Evolutionary conservation across 2,888 invertebrate species (phyloP).

Genomic region (Trachelus stipa): DNA sequence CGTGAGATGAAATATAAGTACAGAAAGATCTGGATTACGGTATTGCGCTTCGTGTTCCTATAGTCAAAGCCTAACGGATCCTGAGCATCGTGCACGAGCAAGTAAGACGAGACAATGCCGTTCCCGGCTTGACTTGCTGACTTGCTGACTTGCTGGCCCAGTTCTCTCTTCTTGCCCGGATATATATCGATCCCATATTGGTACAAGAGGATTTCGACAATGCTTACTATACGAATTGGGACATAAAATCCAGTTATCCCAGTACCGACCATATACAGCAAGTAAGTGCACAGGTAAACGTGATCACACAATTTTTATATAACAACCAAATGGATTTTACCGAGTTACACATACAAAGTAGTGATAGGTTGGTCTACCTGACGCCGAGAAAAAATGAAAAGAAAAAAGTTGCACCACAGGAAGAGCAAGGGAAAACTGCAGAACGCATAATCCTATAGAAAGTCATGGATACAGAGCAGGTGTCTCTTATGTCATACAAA

Average conservation of each 20-base stretch:
- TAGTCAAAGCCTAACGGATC: not conserved
- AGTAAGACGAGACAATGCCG: slow-evolving; percentile 11
- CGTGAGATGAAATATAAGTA: not conserved
- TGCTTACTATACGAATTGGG: not conserved
- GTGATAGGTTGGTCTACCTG: not conserved
- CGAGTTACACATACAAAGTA: not conserved
- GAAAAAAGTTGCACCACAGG: not conserved
- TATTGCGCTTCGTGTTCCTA: not conserved
- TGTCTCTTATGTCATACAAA: not conserved
- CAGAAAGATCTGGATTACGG: not conserved
- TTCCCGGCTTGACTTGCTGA: slow-evolving; percentile 7
- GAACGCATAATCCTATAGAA: not conserved
- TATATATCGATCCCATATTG: not conserved
- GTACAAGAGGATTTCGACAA: not conserved
- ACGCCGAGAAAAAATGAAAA: not conserved
- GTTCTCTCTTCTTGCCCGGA: slow-evolving; percentile 5
- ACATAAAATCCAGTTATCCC: not conserved
- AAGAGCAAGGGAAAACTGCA: not conserved
- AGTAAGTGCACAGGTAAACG: not conserved
- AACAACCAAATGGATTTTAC: not conserved
- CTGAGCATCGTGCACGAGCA: not conserved
- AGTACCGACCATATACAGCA: not conserved
- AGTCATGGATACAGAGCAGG: not conserved
- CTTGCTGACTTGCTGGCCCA: slow-evolving; percentile 11
- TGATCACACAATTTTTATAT: not conserved